A percentile compares a stretch with the other conserved stretches of the same genome.
phyloP scores from a whole-genome alignment of 2,113 vertebrate genomes.

The Pandion haliaetus region DNA sequence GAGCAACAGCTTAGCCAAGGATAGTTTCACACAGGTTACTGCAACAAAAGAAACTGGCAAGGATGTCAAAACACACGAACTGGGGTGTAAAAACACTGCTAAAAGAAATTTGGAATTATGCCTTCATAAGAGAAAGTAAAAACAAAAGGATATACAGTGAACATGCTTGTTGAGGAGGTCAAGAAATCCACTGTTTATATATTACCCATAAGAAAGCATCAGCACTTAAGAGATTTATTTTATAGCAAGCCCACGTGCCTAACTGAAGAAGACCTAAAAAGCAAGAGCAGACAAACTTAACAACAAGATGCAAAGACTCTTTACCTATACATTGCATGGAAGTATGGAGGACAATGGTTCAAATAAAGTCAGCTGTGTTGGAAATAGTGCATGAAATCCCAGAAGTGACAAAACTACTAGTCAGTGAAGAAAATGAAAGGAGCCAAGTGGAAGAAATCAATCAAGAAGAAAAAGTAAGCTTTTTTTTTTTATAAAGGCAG shows the following conservation, averaged over 20 bases:
- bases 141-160: not conserved
- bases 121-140: not conserved
- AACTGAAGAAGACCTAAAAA: not conserved
- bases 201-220: not conserved
- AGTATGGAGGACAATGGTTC: constrained; percentile 45
- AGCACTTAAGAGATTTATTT: not conserved
- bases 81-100: not conserved
- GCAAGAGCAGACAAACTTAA: not conserved
- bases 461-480: constrained; percentile 56
- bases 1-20: not conserved
- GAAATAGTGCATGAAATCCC: constrained; percentile 71
- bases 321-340: not conserved
- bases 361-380: constrained; percentile 47
- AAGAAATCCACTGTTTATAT: not conserved
- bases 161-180: not conserved
- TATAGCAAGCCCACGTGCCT: not conserved
- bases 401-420: constrained; percentile 64
- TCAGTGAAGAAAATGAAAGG: constrained; percentile 61
- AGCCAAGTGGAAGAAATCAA: constrained; percentile 68
- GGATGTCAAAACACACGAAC: rapidly evolving
- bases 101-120: not conserved
- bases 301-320: not conserved
- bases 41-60: not conserved
- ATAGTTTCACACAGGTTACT: not conserved
- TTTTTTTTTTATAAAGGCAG: constrained; percentile 2